These are phyloP conservation scores for Drosophila helvetica DNA, from an alignment of 2,888 invertebrate genomes.

Conservation along the genomic window DNA sequence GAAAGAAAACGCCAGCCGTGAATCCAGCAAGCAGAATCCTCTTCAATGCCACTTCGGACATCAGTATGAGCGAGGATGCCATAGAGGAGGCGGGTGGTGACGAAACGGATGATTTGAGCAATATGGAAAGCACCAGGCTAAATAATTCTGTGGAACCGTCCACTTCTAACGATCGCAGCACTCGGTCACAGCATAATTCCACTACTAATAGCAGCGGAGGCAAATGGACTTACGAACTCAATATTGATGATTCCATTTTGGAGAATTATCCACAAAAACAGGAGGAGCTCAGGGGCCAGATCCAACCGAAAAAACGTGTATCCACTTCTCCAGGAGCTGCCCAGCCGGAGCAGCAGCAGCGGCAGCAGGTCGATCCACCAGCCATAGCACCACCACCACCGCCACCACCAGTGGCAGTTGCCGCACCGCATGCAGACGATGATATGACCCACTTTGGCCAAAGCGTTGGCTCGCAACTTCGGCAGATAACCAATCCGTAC, in stretches of 20 bases:
- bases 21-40: constrained; percentile 21
- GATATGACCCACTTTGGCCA: constrained; percentile 74
- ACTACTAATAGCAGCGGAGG: background rate
- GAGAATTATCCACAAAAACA: constrained; percentile 44
- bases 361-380: constrained; percentile 31
- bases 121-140: background rate
- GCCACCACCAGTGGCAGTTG: constrained; percentile 35
- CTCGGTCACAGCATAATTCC: background rate
- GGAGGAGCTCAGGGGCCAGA: background rate
- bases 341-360: constrained; percentile 39
- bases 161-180: background rate
- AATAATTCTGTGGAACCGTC: background rate
- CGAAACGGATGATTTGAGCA: constrained; percentile 14
- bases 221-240: constrained; percentile 25
- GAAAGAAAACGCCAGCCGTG: background rate
- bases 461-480: constrained; percentile 77
- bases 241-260: constrained; percentile 51
- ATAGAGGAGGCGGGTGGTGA: constrained; percentile 41
- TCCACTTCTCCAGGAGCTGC: background rate
- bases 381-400: constrained; percentile 28
- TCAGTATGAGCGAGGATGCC: constrained; percentile 51
- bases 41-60: constrained; percentile 20
- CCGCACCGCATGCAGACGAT: constrained; percentile 47
- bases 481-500: constrained; percentile 73
- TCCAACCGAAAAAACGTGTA: background rate